Conservation (phyloP, 2,797 vertebrate genomes). For the Tamandua tetradactyla region DNA sequence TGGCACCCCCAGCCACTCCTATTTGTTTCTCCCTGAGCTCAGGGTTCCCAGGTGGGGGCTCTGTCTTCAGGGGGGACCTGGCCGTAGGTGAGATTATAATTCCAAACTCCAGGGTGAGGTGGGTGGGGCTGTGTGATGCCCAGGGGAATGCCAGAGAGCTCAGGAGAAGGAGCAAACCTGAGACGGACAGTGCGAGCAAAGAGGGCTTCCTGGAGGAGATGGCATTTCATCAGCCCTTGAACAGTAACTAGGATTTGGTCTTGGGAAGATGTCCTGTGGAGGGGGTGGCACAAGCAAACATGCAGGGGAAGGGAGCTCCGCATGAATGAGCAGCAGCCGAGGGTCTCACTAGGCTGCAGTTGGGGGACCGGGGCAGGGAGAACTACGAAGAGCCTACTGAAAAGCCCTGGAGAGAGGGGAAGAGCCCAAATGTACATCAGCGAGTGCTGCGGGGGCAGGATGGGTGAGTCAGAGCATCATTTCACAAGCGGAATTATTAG, state of each 20-base stretch:
- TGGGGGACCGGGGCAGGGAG: background rate
- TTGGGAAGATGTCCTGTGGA: background rate
- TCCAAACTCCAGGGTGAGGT: background rate
- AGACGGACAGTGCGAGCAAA: background rate
- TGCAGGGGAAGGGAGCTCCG: background rate
- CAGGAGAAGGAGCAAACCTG: background rate
- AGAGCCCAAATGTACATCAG: background rate
- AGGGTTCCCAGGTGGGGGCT: background rate
- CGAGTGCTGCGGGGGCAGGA: background rate
- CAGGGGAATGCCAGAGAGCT: background rate
- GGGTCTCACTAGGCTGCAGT: background rate
- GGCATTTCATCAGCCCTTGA: background rate
- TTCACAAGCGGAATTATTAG: background rate
- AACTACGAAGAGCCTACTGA: background rate
- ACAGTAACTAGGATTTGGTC: background rate
- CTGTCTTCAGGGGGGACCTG: background rate
- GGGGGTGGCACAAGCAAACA: background rate
- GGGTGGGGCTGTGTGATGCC: background rate
- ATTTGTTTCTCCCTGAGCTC: background rate
- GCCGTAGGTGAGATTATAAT: background rate
- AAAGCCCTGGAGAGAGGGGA: background rate
- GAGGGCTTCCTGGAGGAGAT: background rate
- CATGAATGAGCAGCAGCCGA: background rate
- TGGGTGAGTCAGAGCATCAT: accelerated
- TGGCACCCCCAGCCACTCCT: background rate